phyloP scores from a whole-genome alignment of 2,888 invertebrate species.

The Hofmannophila pseudospretella region DNA sequence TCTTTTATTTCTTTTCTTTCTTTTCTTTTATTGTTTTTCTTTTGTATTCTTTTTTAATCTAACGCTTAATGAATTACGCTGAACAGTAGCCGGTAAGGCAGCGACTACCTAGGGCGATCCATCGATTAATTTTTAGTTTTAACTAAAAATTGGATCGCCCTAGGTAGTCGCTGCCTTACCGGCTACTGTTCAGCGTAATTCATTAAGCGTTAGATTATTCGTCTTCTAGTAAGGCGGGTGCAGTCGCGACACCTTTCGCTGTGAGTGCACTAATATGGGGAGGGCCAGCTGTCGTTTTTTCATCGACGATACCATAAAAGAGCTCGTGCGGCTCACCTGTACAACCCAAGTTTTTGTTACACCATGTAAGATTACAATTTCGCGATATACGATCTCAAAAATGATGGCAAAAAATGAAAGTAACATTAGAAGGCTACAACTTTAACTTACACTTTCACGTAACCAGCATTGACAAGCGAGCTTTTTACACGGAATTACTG shows the following conservation, averaged over 20 bases:
- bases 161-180: slow-evolving; percentile 33
- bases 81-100: slow-evolving; percentile 26
- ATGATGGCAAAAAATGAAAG: slow-evolving; percentile 28
- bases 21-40: too few species aligned
- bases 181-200: slow-evolving; percentile 28
- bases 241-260: slow-evolving; percentile 48
- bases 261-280: slow-evolving; percentile 36
- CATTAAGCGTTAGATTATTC: slow-evolving; percentile 30
- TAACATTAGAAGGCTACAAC: slow-evolving; percentile 22
- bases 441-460: slow-evolving; percentile 37
- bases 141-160: too few species aligned
- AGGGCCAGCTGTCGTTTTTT: slow-evolving; percentile 45
- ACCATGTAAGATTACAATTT: slow-evolving; percentile 24
- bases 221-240: slow-evolving; percentile 20
- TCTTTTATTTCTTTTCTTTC: too few species aligned
- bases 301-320: slow-evolving; percentile 34
- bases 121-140: too few species aligned
- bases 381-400: slow-evolving; percentile 26
- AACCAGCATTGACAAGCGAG: slow-evolving; percentile 19
- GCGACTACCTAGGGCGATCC: slow-evolving; percentile 46
- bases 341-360: slow-evolving; percentile 27
- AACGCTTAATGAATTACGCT: slow-evolving; percentile 30
- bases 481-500: slow-evolving; percentile 19
- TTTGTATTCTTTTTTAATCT: too few species aligned
- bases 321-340: slow-evolving; percentile 26